Percentiles rank a stretch among this genome's conserved stretches.
Evolutionary conservation across 2,797 vertebrate species (phyloP).

Genomic region (Lepidocolaptes lacrymiger): DNA sequence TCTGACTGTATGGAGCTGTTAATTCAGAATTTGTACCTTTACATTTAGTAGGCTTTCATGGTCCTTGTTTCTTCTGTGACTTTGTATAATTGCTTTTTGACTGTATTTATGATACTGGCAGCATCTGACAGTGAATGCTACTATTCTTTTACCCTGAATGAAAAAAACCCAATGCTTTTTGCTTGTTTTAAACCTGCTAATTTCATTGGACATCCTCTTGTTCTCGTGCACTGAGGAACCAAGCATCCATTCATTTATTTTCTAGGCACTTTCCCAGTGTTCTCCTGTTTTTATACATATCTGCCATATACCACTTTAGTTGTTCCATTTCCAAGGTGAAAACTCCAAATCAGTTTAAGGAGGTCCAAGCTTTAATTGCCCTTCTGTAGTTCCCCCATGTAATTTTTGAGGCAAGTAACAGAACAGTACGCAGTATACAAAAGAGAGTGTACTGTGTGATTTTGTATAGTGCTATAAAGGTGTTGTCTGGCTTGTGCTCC

Average conservation of each 20-base stretch:
- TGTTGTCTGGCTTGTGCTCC: neutral
- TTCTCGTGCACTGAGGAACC: slow-evolving; percentile 3
- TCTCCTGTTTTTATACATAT: slow-evolving; percentile 42
- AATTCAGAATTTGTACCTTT: neutral
- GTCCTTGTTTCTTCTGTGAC: neutral
- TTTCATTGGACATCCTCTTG: slow-evolving; percentile 19
- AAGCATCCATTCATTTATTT: slow-evolving; percentile 48
- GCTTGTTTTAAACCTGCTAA: slow-evolving; percentile 3
- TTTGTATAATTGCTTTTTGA: slow-evolving; percentile 1
- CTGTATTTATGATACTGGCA: neutral
- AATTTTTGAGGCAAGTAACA: slow-evolving; percentile 33
- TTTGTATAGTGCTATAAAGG: neutral
- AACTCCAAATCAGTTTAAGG: slow-evolving; percentile 30
- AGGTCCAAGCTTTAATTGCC: slow-evolving; percentile 51
- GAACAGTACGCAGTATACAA: slow-evolving; percentile 23
- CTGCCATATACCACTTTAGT: slow-evolving; percentile 12
- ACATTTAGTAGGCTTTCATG: neutral
- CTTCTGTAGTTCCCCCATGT: slow-evolving; percentile 20
- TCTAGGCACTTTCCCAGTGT: slow-evolving; percentile 50
- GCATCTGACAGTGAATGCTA: neutral
- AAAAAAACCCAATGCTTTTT: neutral
- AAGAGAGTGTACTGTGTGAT: neutral
- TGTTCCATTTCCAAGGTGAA: slow-evolving; percentile 38
- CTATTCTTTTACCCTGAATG: neutral
- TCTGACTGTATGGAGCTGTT: neutral